Evolutionary conservation across 2,888 invertebrate species (phyloP).

Genomic region (Microctonus hyperodae): DNA sequence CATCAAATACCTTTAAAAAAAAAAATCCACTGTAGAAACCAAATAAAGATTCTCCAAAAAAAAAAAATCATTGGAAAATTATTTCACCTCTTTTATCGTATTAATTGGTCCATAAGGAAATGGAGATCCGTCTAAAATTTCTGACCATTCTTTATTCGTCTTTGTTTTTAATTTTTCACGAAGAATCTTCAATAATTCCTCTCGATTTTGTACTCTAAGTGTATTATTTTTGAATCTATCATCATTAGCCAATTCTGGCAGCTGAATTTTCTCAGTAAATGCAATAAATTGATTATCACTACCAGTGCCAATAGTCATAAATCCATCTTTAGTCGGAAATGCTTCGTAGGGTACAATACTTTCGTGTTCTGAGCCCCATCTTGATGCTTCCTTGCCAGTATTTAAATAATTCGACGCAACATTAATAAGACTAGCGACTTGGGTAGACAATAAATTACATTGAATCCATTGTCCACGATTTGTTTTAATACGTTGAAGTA

Average conservation of each 20-base stretch:
- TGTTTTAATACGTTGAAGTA: slow-evolving; percentile 78
- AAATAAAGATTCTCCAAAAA: background rate
- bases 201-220: slow-evolving; percentile 78
- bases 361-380: slow-evolving; percentile 93
- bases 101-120: slow-evolving; percentile 94
- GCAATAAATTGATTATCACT: slow-evolving; percentile 82
- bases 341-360: slow-evolving; percentile 95
- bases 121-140: slow-evolving; percentile 73
- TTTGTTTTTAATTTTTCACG: slow-evolving; percentile 69
- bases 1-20: slow-evolving; percentile 74
- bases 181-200: slow-evolving; percentile 72
- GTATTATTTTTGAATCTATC: slow-evolving; percentile 76
- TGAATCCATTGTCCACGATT: slow-evolving; percentile 91
- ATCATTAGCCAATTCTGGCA: slow-evolving; percentile 70
- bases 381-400: slow-evolving; percentile 76
- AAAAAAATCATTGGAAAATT: background rate
- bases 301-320: slow-evolving; percentile 86
- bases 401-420: slow-evolving; percentile 91
- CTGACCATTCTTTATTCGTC: slow-evolving; percentile 78
- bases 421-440: slow-evolving; percentile 88
- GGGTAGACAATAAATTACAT: slow-evolving; percentile 92
- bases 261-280: slow-evolving; percentile 72
- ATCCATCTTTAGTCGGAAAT: slow-evolving; percentile 83
- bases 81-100: slow-evolving; percentile 65
- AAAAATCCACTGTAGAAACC: slow-evolving; percentile 7